Base-by-base conservation (phyloP, 2,797 vertebrate genomes). In the Poeciliopsis paucimaculata region DNA sequence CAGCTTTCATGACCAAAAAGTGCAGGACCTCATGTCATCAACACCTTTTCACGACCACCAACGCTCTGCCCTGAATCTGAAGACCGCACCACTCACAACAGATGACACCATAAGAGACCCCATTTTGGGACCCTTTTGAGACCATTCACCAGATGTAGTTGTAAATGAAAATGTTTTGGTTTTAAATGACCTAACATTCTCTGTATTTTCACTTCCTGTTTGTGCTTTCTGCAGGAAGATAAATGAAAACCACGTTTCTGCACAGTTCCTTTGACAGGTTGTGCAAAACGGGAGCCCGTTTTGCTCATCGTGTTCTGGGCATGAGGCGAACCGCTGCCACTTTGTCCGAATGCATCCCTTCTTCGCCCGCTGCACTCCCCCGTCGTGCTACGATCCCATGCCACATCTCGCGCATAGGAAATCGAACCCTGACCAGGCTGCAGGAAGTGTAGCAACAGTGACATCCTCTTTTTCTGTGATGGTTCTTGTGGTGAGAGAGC, bases 121-220 rank as follows among this genome's bases (percentile, higher is more conserved):
- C 31, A 10, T 53, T 3, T 20, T 8, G 0, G 16, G 60, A 64
- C 15, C 60, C 60, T 20, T 31, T 36, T 36, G 8, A 20, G 60
- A 36, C 31, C 34, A 20, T 20, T 11, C 41, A 12, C 20, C 11
- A 41, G 13, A 55, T 46, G 66, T 57, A 11, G 20, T 39, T 46
- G 53, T 70, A 55, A 87, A 77, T 85, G 36, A 64, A 2, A 45
- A 75, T 7, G 13, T 70, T 45, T 75, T 57, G 39, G 28, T 39
- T 57, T 72, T 71, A 41, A 86, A 78, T 84, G 47, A 62, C 3
- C 45, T 72, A 8, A 62, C 0, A 23, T 53, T 0, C 31, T 62
- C 11, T 78, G 36, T 77, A 72, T 81, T 89, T 83, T 89, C 84
- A 88, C 88, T 93, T 94, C 93, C 89, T 87, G 47, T 82, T 57